These are phyloP conservation scores for Taphrorychus bicolor DNA, from an alignment of 2,888 invertebrate genomes.

Conservation along the genomic window DNA sequence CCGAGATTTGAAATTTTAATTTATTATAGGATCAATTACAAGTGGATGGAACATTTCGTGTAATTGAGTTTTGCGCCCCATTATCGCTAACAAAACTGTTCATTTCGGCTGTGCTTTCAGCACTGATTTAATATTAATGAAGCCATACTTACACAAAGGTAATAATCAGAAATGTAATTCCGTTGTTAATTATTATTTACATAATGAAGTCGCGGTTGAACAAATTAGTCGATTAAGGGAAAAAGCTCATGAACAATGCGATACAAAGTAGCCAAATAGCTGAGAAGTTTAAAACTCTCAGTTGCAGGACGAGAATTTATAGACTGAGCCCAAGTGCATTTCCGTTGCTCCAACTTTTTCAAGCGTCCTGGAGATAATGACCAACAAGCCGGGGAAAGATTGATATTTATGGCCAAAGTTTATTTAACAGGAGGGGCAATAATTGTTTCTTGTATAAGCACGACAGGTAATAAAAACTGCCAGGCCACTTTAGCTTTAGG, in stretches of 20 bases:
- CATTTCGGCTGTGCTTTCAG: constrained; percentile 16
- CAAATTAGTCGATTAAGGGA: too few species aligned
- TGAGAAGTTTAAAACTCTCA: constrained; percentile 23
- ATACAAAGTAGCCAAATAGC: constrained; percentile 16
- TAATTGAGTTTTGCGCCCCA: constrained; percentile 27
- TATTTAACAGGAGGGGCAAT: neutral
- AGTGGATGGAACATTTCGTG: constrained; percentile 22
- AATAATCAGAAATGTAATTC: constrained; percentile 17
- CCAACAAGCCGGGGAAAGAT: neutral
- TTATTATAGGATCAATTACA: constrained; percentile 32
- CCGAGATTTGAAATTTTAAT: constrained; percentile 31
- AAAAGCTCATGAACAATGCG: too few species aligned
- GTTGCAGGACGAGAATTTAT: constrained; percentile 22
- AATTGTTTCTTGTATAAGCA: neutral
- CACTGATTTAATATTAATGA: constrained; percentile 19
- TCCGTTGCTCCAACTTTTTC: constrained; percentile 6
- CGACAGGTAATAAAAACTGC: neutral
- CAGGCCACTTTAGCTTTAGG: too few species aligned
- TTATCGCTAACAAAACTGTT: constrained; percentile 22
- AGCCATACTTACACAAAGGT: constrained; percentile 19
- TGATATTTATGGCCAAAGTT: constrained; percentile 15
- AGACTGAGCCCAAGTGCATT: constrained; percentile 18
- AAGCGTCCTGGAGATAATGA: constrained; percentile 19
- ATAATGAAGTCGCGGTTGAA: too few species aligned
- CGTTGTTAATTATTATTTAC: constrained; percentile 9